Evolutionary conservation across 2,888 invertebrate genomes (phyloP), one percentile per base, ranked within the genome.

Genomic region (Dasypolia templi): DNA sequence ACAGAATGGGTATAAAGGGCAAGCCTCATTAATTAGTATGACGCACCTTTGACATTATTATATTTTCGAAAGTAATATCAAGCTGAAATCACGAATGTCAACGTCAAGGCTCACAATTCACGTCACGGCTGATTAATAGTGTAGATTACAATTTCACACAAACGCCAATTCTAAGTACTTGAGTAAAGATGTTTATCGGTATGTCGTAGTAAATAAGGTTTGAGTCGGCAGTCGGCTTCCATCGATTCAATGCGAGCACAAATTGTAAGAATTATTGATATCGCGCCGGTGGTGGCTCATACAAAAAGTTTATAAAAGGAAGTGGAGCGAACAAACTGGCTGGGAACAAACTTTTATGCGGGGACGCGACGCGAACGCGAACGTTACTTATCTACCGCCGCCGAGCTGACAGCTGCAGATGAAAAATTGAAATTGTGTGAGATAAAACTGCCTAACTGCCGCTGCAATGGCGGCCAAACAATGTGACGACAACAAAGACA

Each of bases 401-500:
- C 92, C 92, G 91, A 91, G 95, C 95, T 95, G 96, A 96, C 95
- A 95, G 96, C 93, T 94, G 95, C 96, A 96, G 95, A 96, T 96
- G 96, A 96, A 96, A 96, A 96, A 96, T 96, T 96, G 96, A 96
- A 96, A 96, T 96, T 95, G 95, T 95, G 94, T 93, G 95, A 95
- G 96, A 96, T 96, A 96, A 96, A 96, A 96, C 95, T 94, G 94
- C 94, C 94, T 93, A 95, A 95, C 95, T 94, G 93, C 94, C 89
- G 91, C 93, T 91, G 92, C 92, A 91, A 86, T 89, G 91, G 90
- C 89, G 87, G 82, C 92, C 92, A 91, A 95, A 95, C 95, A 95
- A 95, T 94, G 94, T 94, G 91, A 87, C 87, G 91, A 91, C 92
- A 91, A 90, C 91, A 90, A 89, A 85, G 63, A 83, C 75, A 75